Percentiles rank a stretch among this genome's conserved stretches.
These are phyloP conservation scores for Gryllus longicercus DNA, from an alignment of 2,888 invertebrate species.

Conservation along the genomic window DNA sequence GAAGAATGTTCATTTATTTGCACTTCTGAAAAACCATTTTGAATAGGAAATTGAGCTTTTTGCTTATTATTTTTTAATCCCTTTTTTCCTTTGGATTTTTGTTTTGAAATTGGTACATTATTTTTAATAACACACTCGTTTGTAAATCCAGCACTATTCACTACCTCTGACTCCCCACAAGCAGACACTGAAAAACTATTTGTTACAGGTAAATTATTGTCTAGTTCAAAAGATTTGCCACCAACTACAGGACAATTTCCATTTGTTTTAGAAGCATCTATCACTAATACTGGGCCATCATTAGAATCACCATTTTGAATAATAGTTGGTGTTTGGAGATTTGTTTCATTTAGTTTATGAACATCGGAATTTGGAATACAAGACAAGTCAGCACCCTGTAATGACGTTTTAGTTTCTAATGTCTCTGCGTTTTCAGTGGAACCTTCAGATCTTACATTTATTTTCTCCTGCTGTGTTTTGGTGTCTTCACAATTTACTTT, in stretches of 20 bases:
- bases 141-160: background rate
- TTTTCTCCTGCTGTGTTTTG: background rate
- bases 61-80: constrained; percentile 11
- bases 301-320: background rate
- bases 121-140: background rate
- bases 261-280: background rate
- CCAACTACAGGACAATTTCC: background rate
- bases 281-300: background rate
- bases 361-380: background rate
- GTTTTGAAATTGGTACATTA: background rate
- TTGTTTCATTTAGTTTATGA: background rate
- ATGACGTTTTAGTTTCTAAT: too few species aligned
- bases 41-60: background rate
- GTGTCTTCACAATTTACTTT: background rate
- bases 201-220: background rate
- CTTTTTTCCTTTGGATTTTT: constrained; percentile 20
- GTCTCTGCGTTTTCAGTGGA: background rate
- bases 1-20: background rate
- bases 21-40: background rate
- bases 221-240: background rate
- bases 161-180: background rate
- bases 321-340: background rate
- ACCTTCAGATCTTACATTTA: background rate
- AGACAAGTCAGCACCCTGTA: too few species aligned
- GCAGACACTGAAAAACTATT: background rate